Base-by-base conservation (phyloP, 2,113 vertebrate genomes). In the Apodemus speciosus region DNA sequence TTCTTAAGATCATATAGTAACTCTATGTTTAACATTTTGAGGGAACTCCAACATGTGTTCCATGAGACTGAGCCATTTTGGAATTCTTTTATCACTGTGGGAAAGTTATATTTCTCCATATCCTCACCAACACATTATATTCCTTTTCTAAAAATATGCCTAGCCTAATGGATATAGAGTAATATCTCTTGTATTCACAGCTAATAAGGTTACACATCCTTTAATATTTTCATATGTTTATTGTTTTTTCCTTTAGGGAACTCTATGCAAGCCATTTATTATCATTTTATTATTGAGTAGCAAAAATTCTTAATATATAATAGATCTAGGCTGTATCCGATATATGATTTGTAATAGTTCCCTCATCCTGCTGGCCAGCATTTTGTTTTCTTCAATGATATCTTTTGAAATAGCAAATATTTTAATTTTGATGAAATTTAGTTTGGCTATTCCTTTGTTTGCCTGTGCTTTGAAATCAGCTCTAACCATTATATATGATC, bases 371-470 rank as follows among this genome's bases (percentile, higher is more conserved):
- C 58, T 35, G 13, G 23, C 38, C 38, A 40, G 43, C 7, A 35
- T 89, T 86, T 92, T 30, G 90, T 80, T 90, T 92, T 80, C 75
- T 95, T 85, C 15, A 68, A 68, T 71, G 73, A 86, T 56, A 30
- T 85, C 30, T 35, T 72, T 79, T 79, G 58, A 64, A 60, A 25
- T n/a, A 85, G n/a, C 89, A 85, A 88, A 53, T 1, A 38, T n/a
- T 69, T 86, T 69, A 23, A 62, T 84, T 92, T 90, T 85, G 25
- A 94, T 79, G 3, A 32, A 86, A 11, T 89, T 46, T 18, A 88
- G 2, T n/a, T 92, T 91, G 64, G 75, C 40, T 7, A 6, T 40
- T 88, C 2, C 16, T 68, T 76, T 66, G 10, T 9, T 86, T 58
- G 14, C 6, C 53, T 85, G n/a, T 3, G 4, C 27, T 71, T 58